A percentile compares a stretch with the other conserved stretches of the same genome.
Conservation (phyloP, 92 coral and sea anemone genomes). For the Isaurus tuberculatus region DNA sequence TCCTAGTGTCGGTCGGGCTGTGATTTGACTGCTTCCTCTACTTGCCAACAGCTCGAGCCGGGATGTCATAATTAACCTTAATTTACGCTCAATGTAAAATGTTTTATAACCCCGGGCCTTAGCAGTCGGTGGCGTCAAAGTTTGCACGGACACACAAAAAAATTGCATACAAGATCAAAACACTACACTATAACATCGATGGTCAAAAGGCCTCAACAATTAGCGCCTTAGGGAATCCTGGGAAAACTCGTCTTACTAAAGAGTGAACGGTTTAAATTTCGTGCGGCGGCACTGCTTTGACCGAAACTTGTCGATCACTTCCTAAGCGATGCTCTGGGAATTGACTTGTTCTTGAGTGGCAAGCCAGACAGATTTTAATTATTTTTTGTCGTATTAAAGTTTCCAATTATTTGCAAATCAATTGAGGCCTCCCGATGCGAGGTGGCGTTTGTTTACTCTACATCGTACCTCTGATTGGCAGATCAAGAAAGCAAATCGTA, state of each 20-base stretch:
- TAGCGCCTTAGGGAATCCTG: constrained; percentile 93
- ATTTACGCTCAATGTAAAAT: constrained; percentile 95
- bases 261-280: constrained; percentile 83
- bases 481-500: constrained; percentile 93
- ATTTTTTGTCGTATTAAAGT: constrained; percentile 99
- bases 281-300: constrained; percentile 86
- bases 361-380: constrained; percentile 96
- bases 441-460: constrained; percentile 91
- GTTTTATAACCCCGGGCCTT: constrained; percentile 96
- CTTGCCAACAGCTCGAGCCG: constrained; percentile 92
- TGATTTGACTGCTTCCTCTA: constrained; percentile 75
- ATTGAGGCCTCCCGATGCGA: constrained; percentile 97
- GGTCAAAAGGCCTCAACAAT: constrained; percentile 74
- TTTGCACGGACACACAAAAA: constrained; percentile 73
- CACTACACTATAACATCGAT: constrained; percentile 77
- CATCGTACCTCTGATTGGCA: constrained; percentile 91
- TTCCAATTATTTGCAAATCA: constrained; percentile 99
- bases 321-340: constrained; percentile 93
- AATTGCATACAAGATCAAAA: constrained; percentile 72
- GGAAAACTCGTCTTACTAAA: constrained; percentile 72
- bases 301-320: constrained; percentile 91
- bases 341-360: constrained; percentile 99
- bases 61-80: constrained; percentile 95
- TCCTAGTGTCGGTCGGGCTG: constrained; percentile 65
- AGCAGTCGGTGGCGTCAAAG: constrained; percentile 95